A percentile compares a stretch with the other conserved stretches of the same genome.
phyloP scores from a whole-genome alignment of 2,797 vertebrate genomes.

The Myoxocephalus aenaeus region DNA sequence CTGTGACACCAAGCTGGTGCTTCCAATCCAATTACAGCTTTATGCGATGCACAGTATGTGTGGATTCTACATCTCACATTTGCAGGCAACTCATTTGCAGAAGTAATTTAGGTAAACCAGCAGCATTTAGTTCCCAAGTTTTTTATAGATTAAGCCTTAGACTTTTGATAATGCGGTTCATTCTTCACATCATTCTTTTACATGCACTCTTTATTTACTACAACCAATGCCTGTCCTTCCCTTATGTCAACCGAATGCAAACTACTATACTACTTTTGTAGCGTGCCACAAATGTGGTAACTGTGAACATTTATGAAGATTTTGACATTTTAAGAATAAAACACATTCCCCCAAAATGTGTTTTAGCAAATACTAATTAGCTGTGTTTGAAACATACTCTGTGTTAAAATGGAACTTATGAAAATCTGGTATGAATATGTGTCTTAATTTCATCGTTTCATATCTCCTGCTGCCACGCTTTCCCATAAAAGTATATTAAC shows the following conservation, averaged over 20 bases:
- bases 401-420: neutral
- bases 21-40: neutral
- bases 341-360: neutral
- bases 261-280: neutral
- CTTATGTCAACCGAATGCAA: too few relatives aligned
- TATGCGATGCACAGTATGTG: neutral
- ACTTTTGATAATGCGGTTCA: neutral
- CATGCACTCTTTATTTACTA: neutral
- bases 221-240: neutral
- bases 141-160: neutral
- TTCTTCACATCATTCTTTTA: neutral
- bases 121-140: neutral
- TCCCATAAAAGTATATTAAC: conserved; percentile 35
- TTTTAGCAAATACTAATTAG: conserved; percentile 4
- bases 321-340: neutral
- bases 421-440: conserved; percentile 30
- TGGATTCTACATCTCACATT: neutral
- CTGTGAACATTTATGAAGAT: neutral
- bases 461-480: conserved; percentile 36
- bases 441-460: conserved; percentile 29
- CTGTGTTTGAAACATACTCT: neutral
- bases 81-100: neutral
- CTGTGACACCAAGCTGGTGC: neutral
- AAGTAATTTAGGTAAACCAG: neutral
- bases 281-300: neutral